Base-by-base conservation (phyloP, 2,888 invertebrate genomes). In the Aspidapion aeneum region DNA sequence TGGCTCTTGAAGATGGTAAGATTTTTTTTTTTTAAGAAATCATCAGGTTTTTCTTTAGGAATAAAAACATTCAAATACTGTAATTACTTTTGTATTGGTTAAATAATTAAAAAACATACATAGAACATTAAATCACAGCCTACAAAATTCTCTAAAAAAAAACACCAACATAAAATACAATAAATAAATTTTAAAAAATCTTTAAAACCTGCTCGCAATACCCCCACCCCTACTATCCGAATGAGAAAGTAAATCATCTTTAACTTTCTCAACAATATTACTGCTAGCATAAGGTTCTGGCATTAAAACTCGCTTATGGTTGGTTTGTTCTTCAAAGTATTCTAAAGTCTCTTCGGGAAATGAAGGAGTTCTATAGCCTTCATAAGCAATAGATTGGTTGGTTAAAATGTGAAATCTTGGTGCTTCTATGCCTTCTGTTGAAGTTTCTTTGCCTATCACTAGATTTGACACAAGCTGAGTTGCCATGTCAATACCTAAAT, bases 221-320 rank as follows among this genome's bases (percentile, higher is more conserved):
- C 90, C 90, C 17, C 86, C 88, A 64, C 89, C 90, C 74, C 90
- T 83, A 71, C 88, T 87, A 78, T 90, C 90, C 2, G 90, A 88
- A 78, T 90, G 88, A 64, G 89, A 88, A 66, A 82, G 81, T 65
- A 90, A 82, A 62, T 80, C 82, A 78, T 90, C 89, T 63, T 81
- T 85, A 20, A 79, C 74, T 80, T 90, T 89, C 72, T 85, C 84
- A 63, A 90, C 85, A 61, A 87, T 82, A 81, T 90, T 90, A 63
- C 87, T 84, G 67, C 89, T 87, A 61, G 82, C 79, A 72, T 84
- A 85, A 0, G 85, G 86, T 68, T 77, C 77, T 21, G 74, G 65
- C 48, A 79, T 70, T 51, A 71, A 66, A 52, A 72, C 67, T 50
- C 78, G 72, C 20, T 61, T 22, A 1, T 57, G 58, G 18, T 59